Evolutionary conservation across 2,888 invertebrate species (phyloP), one percentile per base, ranked within the genome.

Genomic region (Lysandra coridon): DNA sequence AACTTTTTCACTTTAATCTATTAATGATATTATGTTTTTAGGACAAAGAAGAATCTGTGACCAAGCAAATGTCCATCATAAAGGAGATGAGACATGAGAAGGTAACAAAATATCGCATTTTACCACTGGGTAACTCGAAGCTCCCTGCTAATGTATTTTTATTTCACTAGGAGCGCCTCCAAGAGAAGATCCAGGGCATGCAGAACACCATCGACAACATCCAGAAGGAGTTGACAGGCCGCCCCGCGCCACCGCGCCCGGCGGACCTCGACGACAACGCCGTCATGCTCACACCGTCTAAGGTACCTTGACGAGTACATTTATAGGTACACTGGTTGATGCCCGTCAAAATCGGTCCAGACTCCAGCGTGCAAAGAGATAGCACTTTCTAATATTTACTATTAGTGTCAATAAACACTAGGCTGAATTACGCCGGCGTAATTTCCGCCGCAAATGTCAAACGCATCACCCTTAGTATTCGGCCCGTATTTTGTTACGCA

Each of bases 181-280:
- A 88, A 78, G 86, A 88, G 53, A 87, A 86, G 80, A 88, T 91
- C 79, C 83, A 85, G 79, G 84, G 83, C 64, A 89, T 90, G 90
- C 89, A 88, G 85, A 85, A 83, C 82, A 90, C 86, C 17, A 90
- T 92, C 74, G 90, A 90, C 84, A 91, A 91, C 82, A 87, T 91
- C 40, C 90, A 90, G 85, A 90, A 90, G 84, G 91, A 92, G 85
- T 83, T 91, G 80, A 87, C 88, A 2, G 88, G 87, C 4, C 83
- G 78, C 33, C 80, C 79, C 30, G 79, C 30, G 73, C 78, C 17
- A 57, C 81, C 80, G 14, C 84, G 82, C 3, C 75, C 75, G 12
- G 84, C 86, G 0, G 88, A 88, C n/a, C 83, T 81, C 4, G 88
- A 88, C 75, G 87, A 89, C 79, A 88, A 88, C 79, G 87, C 88